Percentiles rank a stretch among this genome's conserved stretches.
These are phyloP conservation scores for Ochropleura plecta DNA, from an alignment of 2,888 invertebrate genomes.

Conservation along the genomic window DNA sequence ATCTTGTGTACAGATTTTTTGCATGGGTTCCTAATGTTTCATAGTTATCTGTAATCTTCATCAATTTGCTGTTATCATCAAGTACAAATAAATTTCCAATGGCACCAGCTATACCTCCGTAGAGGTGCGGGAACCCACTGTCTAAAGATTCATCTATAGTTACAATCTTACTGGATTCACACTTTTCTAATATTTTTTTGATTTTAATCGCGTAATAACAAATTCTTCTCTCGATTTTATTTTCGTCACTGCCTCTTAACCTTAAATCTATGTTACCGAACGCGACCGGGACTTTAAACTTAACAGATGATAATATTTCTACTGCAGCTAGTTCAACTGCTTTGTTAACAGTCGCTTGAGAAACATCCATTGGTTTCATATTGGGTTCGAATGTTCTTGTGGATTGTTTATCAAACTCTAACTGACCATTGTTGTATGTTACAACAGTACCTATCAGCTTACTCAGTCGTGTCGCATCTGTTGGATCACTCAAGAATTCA, in stretches of 20 bases:
- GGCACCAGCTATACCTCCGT: slow-evolving; percentile 1
- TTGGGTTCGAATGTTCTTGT: neutral
- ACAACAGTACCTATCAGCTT: neutral
- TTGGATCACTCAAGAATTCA: neutral
- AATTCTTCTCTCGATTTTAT: neutral
- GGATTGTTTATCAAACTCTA: neutral
- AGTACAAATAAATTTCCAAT: neutral
- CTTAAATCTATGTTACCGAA: slow-evolving; percentile 3
- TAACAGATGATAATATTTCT: neutral
- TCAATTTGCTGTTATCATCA: neutral
- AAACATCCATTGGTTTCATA: neutral
- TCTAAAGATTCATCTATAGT: slow-evolving; percentile 4
- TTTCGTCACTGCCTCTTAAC: neutral
- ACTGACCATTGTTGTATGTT: neutral
- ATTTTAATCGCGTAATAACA: neutral
- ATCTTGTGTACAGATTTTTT: neutral
- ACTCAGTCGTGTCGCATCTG: slow-evolving; percentile 1
- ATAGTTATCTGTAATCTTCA: slow-evolving; percentile 2
- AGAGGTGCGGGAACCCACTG: neutral
- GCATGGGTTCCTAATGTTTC: neutral
- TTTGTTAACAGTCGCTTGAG: neutral
- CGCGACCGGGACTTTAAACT: slow-evolving; percentile 1
- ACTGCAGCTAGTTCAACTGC: neutral
- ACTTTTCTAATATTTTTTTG: neutral
- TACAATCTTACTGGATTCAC: neutral